Base-by-base conservation (phyloP, 1,140 invertebrate species). In the Melanaphis sacchari region DNA sequence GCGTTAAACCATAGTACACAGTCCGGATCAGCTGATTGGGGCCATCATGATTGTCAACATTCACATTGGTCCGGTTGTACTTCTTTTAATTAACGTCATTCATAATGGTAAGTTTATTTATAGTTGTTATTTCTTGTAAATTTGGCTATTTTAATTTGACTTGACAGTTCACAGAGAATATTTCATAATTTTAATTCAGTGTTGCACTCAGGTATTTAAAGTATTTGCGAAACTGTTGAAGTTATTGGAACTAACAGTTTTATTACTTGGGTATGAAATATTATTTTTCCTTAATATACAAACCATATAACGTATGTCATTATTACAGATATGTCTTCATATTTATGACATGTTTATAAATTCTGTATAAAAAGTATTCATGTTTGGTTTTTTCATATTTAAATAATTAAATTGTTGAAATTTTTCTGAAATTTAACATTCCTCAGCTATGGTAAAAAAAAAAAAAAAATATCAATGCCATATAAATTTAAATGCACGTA, bases 21-120 rank as follows among this genome's bases (percentile, higher is more conserved):
- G 22, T 40, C 76, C 91, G 36, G 76, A 84, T 46, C 76, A 82
- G 40, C 46, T 46, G 76, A 93, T 82, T 52, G 89, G 76, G n/a
- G 46, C 36, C 46, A 93, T 31, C 43, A 93, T 93, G 91, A 93
- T 93, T 15, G 43, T 93, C 76, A 93, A 93, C 91, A 41, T 93
- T 81, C 76, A 40, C 36, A 84, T 84, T 40, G 66, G 91, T 93
- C 76, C 91, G 76, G 91, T 93, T 41, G 91, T 93, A 49, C 43
- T 93, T 52, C 41, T 93, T 84, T n/a, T 93, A 11, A 54, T 93
- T 52, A 84, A 84, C 91, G 26, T 52, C 36, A 52, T 93, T 24
- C 91, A 93, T n/a, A 93, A 93, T 93, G 91, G 91, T 93, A 54
- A 93, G 91, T 84, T 38, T 52, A 43, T 87, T 46, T 46, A 22